Conservation (phyloP, 2,888 invertebrate species). For the Yponomeuta evonymella region DNA sequence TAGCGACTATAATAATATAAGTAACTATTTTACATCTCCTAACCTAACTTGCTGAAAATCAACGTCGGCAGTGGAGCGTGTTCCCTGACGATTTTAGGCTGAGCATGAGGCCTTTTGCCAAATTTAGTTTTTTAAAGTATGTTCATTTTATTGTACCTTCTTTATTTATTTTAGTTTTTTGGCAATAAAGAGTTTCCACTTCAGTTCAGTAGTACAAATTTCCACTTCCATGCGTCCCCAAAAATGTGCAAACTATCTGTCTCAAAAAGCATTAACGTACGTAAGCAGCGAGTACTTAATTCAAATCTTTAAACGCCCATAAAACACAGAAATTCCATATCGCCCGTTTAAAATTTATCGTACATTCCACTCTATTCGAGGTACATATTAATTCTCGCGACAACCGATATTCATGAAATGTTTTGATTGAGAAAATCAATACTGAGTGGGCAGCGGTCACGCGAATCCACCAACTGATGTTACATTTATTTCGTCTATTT, state of each 20-base stretch:
- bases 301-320: neutral
- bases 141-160: too few relatives aligned
- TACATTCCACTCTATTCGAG: neutral
- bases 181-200: too few relatives aligned
- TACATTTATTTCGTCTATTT: neutral
- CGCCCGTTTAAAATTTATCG: neutral
- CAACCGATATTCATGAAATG: neutral
- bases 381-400: neutral
- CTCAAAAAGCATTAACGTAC: neutral
- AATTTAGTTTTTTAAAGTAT: too few relatives aligned
- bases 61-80: too few relatives aligned
- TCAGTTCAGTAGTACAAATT: too few relatives aligned
- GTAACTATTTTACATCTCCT: too few relatives aligned
- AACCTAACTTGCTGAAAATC: too few relatives aligned
- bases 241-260: neutral
- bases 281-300: neutral
- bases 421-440: slow-evolving; percentile 1
- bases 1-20: too few relatives aligned
- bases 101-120: too few relatives aligned
- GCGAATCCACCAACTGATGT: neutral
- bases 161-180: too few relatives aligned
- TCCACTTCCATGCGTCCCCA: too few relatives aligned
- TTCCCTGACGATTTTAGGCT: too few relatives aligned
- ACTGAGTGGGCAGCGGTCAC: neutral
- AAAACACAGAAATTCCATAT: neutral